Evolutionary conservation across 2,797 vertebrate species (phyloP).

Genomic region (Florisuga fusca): DNA sequence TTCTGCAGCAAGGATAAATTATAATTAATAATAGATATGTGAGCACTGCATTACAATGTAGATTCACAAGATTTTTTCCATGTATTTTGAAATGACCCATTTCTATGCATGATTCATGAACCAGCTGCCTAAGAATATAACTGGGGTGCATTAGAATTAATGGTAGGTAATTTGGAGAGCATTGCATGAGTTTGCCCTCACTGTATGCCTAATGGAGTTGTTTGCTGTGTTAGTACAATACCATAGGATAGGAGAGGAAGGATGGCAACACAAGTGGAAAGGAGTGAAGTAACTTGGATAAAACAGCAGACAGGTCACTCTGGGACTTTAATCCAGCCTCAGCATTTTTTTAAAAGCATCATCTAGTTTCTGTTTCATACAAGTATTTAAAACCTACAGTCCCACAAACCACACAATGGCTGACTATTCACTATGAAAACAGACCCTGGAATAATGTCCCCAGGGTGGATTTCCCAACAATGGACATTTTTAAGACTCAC

Average conservation of each 20-base stretch:
- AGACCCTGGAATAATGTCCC: no score
- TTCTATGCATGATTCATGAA: conserved; percentile 56
- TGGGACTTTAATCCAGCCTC: not conserved
- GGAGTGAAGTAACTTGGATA: not conserved
- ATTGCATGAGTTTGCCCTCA: not conserved
- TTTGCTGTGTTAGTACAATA: not conserved
- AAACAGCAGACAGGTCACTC: not conserved
- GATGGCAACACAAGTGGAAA: not conserved
- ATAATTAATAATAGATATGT: conserved; percentile 25
- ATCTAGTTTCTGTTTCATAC: not conserved
- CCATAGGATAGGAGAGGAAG: not conserved
- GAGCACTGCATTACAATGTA: not conserved
- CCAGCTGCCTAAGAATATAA: conserved; percentile 35
- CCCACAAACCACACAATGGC: not conserved
- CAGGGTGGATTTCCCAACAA: no score
- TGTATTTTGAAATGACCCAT: conserved; percentile 36
- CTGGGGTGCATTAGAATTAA: conserved; percentile 53
- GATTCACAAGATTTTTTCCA: not conserved
- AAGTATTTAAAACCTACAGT: not conserved
- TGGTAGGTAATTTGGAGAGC: not conserved
- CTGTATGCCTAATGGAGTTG: not conserved
- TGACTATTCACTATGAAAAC: no score
- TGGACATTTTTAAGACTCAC: no score
- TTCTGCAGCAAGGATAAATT: conserved; percentile 16
- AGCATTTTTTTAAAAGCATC: not conserved